phyloP scores from a whole-genome alignment of 2,113 vertebrate species.

The Chroicocephalus ridibundus region DNA sequence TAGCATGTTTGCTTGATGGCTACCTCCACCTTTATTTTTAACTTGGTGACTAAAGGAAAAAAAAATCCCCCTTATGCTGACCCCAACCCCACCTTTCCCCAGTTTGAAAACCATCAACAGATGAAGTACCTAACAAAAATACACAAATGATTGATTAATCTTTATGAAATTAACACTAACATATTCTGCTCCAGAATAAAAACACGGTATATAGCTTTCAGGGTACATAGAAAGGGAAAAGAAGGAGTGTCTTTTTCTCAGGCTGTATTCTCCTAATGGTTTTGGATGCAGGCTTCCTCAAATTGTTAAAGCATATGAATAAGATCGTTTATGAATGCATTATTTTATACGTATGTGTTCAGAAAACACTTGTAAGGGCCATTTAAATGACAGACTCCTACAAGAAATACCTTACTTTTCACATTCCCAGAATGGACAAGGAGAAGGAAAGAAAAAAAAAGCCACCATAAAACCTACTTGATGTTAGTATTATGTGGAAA shows the following conservation, averaged over 20 bases:
- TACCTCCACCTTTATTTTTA: neutral
- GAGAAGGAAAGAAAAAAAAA: neutral
- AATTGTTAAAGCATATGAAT: neutral
- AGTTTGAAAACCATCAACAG: neutral
- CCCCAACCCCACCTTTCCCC: neutral
- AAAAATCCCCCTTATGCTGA: neutral
- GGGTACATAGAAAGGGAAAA: neutral
- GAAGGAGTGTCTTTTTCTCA: neutral
- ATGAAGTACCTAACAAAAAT: neutral
- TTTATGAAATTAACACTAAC: neutral
- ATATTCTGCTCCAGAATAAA: neutral
- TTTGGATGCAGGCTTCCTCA: neutral
- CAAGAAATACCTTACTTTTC: constrained; percentile 38
- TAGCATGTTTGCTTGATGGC: neutral
- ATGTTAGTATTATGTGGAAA: neutral
- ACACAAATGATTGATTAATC: neutral
- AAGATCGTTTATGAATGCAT: neutral
- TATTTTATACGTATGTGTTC: neutral
- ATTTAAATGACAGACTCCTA: constrained; percentile 39
- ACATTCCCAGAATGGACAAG: constrained; percentile 33
- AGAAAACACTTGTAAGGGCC: constrained; percentile 43
- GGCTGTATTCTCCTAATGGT: neutral
- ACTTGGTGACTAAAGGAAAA: neutral
- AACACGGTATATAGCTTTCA: neutral
- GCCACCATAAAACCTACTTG: constrained; percentile 15